These are phyloP conservation scores for Rhynchotus rufescens DNA, from an alignment of 2,797 vertebrate species.

Conservation along the genomic window DNA sequence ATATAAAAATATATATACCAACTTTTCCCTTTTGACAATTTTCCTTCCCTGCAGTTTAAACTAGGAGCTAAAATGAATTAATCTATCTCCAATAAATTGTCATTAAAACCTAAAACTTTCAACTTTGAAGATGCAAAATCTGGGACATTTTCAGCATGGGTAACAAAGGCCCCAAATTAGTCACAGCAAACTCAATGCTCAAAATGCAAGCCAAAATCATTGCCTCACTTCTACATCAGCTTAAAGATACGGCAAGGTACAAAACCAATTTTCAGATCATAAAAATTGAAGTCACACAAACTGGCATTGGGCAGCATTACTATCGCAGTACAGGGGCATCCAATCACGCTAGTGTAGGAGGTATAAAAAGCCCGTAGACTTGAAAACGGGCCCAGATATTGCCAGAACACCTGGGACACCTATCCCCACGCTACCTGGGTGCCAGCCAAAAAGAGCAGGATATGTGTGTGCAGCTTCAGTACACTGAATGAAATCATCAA, in stretches of 20 bases:
- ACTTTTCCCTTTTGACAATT: conserved; percentile 7
- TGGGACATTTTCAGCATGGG: conserved; percentile 18
- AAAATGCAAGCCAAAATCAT: not conserved
- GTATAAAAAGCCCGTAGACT: not conserved
- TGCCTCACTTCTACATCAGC: not conserved
- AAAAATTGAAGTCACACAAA: not conserved
- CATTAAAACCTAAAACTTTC: conserved; percentile 14
- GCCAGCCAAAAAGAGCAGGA: not conserved
- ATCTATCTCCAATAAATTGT: conserved; percentile 21
- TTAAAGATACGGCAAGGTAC: not conserved
- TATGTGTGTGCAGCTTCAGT: not conserved
- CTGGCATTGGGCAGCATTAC: not conserved
- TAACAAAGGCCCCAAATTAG: conserved; percentile 24
- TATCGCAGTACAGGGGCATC: not conserved
- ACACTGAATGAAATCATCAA: not conserved
- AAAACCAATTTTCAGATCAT: not conserved
- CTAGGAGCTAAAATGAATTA: not conserved
- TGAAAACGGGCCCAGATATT: not conserved
- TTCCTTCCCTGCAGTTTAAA: not conserved
- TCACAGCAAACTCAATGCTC: not conserved
- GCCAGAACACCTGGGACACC: not conserved
- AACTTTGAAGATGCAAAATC: not conserved
- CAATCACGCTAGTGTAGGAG: not conserved
- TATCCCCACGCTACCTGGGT: not conserved
- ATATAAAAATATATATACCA: not conserved